These are phyloP conservation scores for Ectropis grisescens DNA, from an alignment of 1,140 invertebrate species.

Conservation along the genomic window DNA sequence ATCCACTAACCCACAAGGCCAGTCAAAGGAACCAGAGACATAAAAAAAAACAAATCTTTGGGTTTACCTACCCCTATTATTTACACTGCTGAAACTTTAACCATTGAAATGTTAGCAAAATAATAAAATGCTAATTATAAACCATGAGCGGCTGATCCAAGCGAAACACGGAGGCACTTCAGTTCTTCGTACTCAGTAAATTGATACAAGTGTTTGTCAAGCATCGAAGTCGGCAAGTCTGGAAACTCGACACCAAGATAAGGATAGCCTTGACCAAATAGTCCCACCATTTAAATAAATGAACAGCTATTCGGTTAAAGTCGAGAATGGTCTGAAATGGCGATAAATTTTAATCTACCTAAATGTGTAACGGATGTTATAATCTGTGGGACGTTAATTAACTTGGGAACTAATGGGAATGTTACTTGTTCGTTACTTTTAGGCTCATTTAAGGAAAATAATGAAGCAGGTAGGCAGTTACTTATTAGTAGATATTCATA, in stretches of 20 bases:
- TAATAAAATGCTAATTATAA: too few species aligned
- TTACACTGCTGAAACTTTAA: too few species aligned
- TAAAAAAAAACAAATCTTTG: too few species aligned
- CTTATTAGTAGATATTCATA: neutral
- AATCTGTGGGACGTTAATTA: constrained; percentile 34
- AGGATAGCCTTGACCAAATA: constrained; percentile 40
- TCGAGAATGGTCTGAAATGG: constrained; percentile 1
- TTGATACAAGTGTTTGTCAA: neutral
- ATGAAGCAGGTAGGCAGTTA: neutral
- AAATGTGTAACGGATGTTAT: constrained; percentile 46
- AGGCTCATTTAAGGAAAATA: constrained; percentile 14
- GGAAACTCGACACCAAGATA: constrained; percentile 54
- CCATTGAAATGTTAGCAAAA: too few species aligned
- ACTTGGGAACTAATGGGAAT: constrained; percentile 36
- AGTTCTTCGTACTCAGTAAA: neutral
- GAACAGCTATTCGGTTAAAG: neutral
- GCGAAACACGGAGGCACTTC: neutral
- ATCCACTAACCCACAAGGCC: too few species aligned
- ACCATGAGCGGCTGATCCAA: neutral
- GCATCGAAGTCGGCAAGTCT: constrained; percentile 36
- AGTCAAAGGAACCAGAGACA: too few species aligned
- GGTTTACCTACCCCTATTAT: too few species aligned
- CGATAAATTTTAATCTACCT: constrained; percentile 2
- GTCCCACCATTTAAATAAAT: neutral
- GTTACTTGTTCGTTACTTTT: too few species aligned